Evolutionary conservation across 2,113 vertebrate genomes (phyloP).

Genomic region (Patagioenas fasciata): DNA sequence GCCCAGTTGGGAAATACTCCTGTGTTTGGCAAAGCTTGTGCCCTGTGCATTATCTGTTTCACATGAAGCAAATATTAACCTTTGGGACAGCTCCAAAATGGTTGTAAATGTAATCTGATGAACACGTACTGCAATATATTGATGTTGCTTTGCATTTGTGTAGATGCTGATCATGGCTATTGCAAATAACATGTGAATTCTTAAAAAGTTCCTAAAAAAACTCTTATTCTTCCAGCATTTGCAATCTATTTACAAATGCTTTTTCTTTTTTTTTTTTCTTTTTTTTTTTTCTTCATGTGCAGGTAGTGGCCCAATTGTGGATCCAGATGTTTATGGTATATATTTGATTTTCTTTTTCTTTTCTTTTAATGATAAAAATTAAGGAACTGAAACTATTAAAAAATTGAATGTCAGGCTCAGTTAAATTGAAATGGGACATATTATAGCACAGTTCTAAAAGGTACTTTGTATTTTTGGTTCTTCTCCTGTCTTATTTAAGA

Average conservation of each 20-base stretch:
- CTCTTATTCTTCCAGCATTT: not conserved
- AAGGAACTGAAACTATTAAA: conserved; percentile 47
- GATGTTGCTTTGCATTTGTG: not conserved
- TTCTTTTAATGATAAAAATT: conserved; percentile 31
- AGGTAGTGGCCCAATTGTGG: conserved; percentile 78
- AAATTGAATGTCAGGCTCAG: conserved; percentile 39
- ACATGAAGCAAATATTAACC: not conserved
- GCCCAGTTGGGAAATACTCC: rapidly evolving
- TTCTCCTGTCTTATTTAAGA: conserved; percentile 6
- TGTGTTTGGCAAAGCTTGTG: not conserved
- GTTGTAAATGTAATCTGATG: not conserved
- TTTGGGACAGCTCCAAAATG: not conserved
- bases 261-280: not conserved
- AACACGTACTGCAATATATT: not conserved
- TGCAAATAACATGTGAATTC: not conserved
- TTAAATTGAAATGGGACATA: conserved; percentile 40
- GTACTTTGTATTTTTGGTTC: conserved; percentile 36
- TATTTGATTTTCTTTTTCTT: conserved; percentile 68
- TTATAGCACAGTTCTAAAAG: conserved; percentile 12
- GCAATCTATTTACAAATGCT: conserved; percentile 24
- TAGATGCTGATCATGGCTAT: not conserved
- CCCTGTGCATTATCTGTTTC: not conserved
- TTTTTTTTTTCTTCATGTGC: conserved; percentile 48
- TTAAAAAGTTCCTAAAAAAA: conserved; percentile 12
- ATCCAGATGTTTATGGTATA: conserved; percentile 81